Conservation (phyloP, 1,140 invertebrate species). For the Diorhabda elongata region DNA sequence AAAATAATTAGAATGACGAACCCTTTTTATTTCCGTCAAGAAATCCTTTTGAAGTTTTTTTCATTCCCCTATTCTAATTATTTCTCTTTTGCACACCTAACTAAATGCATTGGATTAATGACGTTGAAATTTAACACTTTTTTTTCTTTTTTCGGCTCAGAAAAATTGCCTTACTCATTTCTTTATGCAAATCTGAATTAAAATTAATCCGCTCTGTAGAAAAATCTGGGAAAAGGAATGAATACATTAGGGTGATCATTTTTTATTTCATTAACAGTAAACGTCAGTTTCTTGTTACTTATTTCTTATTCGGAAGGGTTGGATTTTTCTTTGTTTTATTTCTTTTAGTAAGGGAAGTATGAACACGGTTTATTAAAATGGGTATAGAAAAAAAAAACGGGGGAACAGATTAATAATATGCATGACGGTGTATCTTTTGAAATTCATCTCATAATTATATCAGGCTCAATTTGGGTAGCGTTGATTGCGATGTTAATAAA, state of each 20-base stretch:
- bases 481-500: too few relatives aligned
- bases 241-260: slow-evolving; percentile 13
- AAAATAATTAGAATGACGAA: not conserved
- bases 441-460: too few relatives aligned
- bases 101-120: slow-evolving; percentile 5
- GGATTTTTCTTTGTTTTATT: slow-evolving; percentile 8
- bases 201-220: slow-evolving; percentile 1
- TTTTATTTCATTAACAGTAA: slow-evolving; percentile 12
- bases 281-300: slow-evolving; percentile 4
- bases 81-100: slow-evolving; percentile 3
- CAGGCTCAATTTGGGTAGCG: too few relatives aligned
- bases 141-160: slow-evolving; percentile 1
- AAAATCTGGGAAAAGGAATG: slow-evolving; percentile 5
- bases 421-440: too few relatives aligned
- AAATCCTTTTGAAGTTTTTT: slow-evolving; percentile 7
- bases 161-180: not conserved
- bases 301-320: slow-evolving; percentile 7
- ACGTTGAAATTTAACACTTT: slow-evolving; percentile 5
- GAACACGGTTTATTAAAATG: too few relatives aligned
- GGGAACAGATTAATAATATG: too few relatives aligned
- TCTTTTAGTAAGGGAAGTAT: too few relatives aligned
- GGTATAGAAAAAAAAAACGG: too few relatives aligned
- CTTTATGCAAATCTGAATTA: slow-evolving; percentile 8
- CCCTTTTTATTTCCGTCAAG: not conserved
- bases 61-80: slow-evolving; percentile 5